Evolutionary conservation across 2,888 invertebrate genomes (phyloP).

Genomic region (Eupithecia tripunctaria): DNA sequence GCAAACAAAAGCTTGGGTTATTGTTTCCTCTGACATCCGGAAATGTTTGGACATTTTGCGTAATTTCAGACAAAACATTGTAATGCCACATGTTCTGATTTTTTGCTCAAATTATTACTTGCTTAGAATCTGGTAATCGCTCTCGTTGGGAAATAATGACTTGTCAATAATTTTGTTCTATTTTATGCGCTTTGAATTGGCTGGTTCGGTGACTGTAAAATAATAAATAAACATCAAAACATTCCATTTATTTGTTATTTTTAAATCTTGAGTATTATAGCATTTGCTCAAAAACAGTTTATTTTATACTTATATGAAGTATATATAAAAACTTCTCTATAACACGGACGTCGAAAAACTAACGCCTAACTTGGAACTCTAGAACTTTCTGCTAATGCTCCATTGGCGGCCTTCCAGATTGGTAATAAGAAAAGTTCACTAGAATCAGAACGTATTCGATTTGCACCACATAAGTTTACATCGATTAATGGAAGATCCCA

Average conservation of each 20-base stretch:
- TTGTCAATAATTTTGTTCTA: constrained; percentile 2
- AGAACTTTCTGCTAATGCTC: constrained; percentile 50
- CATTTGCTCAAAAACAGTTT: background rate
- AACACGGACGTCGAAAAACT: constrained; percentile 29
- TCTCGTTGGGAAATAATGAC: background rate
- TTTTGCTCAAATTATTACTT: constrained; percentile 29
- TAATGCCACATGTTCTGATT: constrained; percentile 54
- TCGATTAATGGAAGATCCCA: background rate
- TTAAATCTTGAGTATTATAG: too few relatives aligned
- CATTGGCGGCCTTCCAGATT: constrained; percentile 55
- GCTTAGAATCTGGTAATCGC: constrained; percentile 16
- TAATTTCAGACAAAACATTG: constrained; percentile 71
- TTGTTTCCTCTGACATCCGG: constrained; percentile 70
- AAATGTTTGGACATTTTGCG: constrained; percentile 82
- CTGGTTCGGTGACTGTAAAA: background rate
- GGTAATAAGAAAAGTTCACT: constrained; percentile 59
- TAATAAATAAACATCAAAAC: background rate
- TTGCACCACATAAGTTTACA: constrained; percentile 37
- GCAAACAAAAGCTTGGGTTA: constrained; percentile 75
- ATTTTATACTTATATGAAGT: background rate
- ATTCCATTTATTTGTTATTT: too few relatives aligned
- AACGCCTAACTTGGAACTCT: constrained; percentile 35
- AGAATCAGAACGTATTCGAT: constrained; percentile 49
- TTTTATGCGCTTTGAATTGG: background rate
- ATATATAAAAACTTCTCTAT: background rate